Evolutionary conservation across 2,888 invertebrate genomes (phyloP).

Genomic region (Morpho deidamia): DNA sequence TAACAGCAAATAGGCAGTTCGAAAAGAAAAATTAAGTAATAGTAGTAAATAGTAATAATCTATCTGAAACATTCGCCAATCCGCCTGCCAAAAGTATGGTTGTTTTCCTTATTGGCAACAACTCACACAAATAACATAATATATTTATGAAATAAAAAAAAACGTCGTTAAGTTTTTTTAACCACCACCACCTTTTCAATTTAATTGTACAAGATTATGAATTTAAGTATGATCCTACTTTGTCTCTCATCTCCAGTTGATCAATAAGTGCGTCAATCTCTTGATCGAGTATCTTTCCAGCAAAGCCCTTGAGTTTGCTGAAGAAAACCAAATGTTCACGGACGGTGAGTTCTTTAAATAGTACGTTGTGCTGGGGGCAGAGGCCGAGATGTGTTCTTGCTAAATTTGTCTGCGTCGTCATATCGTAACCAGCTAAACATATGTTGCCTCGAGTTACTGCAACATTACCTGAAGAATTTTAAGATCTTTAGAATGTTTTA

Average conservation of each 20-base stretch:
- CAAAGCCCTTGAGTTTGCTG: slow-evolving; percentile 83
- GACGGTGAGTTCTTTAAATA: slow-evolving; percentile 90
- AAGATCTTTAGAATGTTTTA: too few relatives aligned
- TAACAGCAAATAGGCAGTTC: too few relatives aligned
- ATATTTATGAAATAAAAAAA: too few relatives aligned
- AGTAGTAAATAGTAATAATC: too few relatives aligned
- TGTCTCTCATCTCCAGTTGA: slow-evolving; percentile 82
- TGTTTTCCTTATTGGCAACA: too few relatives aligned
- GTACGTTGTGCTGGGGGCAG: slow-evolving; percentile 92
- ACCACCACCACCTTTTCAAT: too few relatives aligned
- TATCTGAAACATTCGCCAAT: too few relatives aligned
- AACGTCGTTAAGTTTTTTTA: too few relatives aligned
- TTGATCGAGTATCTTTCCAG: slow-evolving; percentile 63
- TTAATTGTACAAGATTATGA: too few relatives aligned
- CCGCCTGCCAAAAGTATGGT: too few relatives aligned
- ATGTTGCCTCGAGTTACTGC: slow-evolving; percentile 84
- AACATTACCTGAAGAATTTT: slow-evolving; percentile 73
- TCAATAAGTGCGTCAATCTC: slow-evolving; percentile 82
- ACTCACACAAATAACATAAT: too few relatives aligned
- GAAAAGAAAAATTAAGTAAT: too few relatives aligned
- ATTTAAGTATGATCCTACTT: slow-evolving; percentile 57
- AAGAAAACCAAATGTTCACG: slow-evolving; percentile 91
- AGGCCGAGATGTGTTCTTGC: slow-evolving; percentile 86
- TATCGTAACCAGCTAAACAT: slow-evolving; percentile 83
- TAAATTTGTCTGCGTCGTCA: slow-evolving; percentile 78